These are phyloP conservation scores for Plumapathes pennacea DNA, from an alignment of 92 coral and sea anemone species.

Conservation along the genomic window DNA sequence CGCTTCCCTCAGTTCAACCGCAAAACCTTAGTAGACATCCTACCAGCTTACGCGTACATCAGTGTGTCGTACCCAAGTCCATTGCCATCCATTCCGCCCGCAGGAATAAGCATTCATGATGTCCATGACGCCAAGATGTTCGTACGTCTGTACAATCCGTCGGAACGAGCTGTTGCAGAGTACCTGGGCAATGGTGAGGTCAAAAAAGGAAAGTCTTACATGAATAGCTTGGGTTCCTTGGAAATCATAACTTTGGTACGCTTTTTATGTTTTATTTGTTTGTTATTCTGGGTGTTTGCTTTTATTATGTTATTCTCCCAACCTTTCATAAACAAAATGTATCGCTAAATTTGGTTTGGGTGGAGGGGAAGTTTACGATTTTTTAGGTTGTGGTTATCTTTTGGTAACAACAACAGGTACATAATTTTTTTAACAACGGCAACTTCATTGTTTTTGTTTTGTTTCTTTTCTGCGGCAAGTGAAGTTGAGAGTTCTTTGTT, in stretches of 20 bases:
- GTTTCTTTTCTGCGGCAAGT: too few species aligned
- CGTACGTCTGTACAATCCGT: slow-evolving; percentile 23
- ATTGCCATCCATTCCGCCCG: background rate
- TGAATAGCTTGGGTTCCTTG: slow-evolving; percentile 49
- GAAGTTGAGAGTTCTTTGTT: too few species aligned
- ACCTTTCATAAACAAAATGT: too few species aligned
- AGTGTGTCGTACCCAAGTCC: slow-evolving; percentile 23
- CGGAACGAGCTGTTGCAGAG: background rate
- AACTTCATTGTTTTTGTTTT: too few species aligned
- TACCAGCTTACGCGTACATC: slow-evolving; percentile 61
- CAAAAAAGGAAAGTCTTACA: slow-evolving; percentile 13
- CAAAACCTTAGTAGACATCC: slow-evolving; percentile 7
- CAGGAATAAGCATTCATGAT: background rate
- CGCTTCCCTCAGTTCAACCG: slow-evolving; percentile 23
- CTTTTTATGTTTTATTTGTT: background rate
- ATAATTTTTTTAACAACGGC: too few species aligned
- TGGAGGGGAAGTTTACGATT: too few species aligned
- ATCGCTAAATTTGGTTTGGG: too few species aligned
- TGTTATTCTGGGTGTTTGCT: background rate
- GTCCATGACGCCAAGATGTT: slow-evolving; percentile 25
- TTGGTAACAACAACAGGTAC: too few species aligned
- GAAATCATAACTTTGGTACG: slow-evolving; percentile 28
- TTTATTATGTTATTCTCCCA: background rate
- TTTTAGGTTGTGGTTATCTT: too few species aligned
- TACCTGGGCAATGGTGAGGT: slow-evolving; percentile 17